Evolutionary conservation across 1,140 invertebrate species (phyloP).

Genomic region (Drosophila sproati): DNA sequence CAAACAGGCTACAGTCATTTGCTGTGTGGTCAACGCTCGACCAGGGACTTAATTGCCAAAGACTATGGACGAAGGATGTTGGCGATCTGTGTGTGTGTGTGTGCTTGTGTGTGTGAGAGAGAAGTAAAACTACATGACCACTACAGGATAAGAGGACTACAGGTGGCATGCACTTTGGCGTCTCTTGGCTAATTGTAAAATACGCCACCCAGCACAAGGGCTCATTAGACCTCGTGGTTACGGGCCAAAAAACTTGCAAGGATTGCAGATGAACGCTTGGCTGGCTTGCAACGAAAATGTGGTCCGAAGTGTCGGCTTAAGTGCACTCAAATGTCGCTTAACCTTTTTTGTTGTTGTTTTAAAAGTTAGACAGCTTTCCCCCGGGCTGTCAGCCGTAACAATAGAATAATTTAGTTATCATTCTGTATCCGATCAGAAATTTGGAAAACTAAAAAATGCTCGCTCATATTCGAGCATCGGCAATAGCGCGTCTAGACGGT

Average conservation of each 20-base stretch:
- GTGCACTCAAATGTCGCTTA: constrained; percentile 36
- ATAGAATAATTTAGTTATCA: constrained; percentile 2
- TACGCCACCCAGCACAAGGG: constrained; percentile 27
- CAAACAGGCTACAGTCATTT: constrained; percentile 84
- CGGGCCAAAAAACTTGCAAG: constrained; percentile 41
- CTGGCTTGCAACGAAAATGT: constrained; percentile 20
- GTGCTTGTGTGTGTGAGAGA: constrained; percentile 17
- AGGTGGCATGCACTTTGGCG: constrained; percentile 49
- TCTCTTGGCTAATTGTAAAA: constrained; percentile 57
- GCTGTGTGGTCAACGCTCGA: constrained; percentile 80
- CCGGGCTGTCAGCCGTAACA: constrained; percentile 5
- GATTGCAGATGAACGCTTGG: constrained; percentile 14
- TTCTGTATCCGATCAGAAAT: neutral
- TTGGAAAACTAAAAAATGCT: constrained; percentile 18
- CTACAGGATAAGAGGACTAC: constrained; percentile 25
- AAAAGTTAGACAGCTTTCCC: neutral
- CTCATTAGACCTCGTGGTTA: constrained; percentile 52
- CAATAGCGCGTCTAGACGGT: constrained; percentile 18
- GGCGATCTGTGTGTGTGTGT: constrained; percentile 23
- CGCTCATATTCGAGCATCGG: constrained; percentile 2
- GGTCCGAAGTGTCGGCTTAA: constrained; percentile 18
- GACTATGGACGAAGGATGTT: constrained; percentile 58
- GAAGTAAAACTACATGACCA: neutral
- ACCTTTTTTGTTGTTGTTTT: constrained; percentile 9
- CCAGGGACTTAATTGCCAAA: constrained; percentile 81